Conservation (phyloP, 2,113 vertebrate genomes). For the Tachuris rubrigastra region DNA sequence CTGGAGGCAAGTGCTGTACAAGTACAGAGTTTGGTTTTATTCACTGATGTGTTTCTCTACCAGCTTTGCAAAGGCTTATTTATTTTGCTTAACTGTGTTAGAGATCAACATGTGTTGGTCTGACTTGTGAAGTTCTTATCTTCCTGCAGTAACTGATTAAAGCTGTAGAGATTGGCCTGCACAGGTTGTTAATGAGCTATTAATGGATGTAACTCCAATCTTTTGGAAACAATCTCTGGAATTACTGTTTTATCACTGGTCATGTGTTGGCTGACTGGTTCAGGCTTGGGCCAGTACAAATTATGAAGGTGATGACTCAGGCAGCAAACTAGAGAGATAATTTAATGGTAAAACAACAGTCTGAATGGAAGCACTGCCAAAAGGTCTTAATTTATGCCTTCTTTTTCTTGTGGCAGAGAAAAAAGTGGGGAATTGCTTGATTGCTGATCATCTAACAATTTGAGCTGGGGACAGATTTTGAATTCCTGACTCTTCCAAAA, state of each 20-base stretch:
- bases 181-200: background rate
- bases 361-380: background rate
- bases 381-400: background rate
- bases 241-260: background rate
- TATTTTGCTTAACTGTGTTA: background rate
- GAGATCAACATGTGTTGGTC: fast-evolving
- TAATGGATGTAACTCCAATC: background rate
- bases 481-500: background rate
- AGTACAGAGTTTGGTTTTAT: background rate
- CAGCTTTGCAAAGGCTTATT: background rate
- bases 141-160: background rate
- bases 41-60: background rate
- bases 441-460: background rate
- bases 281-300: background rate
- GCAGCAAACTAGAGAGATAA: background rate
- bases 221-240: background rate
- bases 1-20: background rate
- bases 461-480: background rate
- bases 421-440: background rate
- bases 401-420: background rate
- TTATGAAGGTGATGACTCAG: background rate
- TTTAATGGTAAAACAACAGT: background rate
- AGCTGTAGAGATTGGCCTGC: background rate
- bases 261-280: background rate
- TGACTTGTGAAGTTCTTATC: background rate